Evolutionary conservation across 1,140 invertebrate genomes (phyloP).

Genomic region (Heterodera carotae): DNA sequence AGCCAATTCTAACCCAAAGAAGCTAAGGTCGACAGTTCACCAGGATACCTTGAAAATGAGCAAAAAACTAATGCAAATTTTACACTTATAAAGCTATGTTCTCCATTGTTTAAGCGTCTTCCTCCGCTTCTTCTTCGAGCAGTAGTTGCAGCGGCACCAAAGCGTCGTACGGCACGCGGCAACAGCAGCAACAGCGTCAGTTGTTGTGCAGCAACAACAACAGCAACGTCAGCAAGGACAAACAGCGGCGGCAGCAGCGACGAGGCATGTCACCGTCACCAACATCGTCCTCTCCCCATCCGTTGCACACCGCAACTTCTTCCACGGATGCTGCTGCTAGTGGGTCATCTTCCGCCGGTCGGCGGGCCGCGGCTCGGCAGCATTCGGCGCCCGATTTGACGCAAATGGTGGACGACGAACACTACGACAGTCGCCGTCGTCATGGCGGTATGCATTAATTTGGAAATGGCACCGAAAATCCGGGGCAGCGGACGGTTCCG

Average conservation of each 20-base stretch:
- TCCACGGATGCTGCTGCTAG: background rate
- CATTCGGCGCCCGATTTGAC: background rate
- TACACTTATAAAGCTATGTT: background rate
- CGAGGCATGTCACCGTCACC: background rate
- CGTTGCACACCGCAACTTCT: background rate
- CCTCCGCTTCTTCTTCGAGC: background rate
- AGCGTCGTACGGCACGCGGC: background rate
- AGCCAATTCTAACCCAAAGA: no score
- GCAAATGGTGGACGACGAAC: background rate
- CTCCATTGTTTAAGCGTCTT: background rate
- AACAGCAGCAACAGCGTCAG: background rate
- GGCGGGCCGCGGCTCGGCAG: no score
- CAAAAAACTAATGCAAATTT: background rate
- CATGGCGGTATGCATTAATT: background rate
- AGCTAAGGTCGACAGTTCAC: no score
- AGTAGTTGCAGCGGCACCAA: background rate
- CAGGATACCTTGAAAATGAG: background rate
- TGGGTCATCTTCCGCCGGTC: background rate
- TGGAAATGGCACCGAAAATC: no score
- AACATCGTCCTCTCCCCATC: background rate
- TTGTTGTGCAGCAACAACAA: no score
- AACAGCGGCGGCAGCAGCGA: no score
- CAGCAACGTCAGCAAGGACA: background rate
- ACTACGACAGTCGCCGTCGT: no score
- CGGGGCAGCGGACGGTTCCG: no score